Conservation (phyloP, 2,797 vertebrate genomes). For the Rhabdophis nuchalis region DNA sequence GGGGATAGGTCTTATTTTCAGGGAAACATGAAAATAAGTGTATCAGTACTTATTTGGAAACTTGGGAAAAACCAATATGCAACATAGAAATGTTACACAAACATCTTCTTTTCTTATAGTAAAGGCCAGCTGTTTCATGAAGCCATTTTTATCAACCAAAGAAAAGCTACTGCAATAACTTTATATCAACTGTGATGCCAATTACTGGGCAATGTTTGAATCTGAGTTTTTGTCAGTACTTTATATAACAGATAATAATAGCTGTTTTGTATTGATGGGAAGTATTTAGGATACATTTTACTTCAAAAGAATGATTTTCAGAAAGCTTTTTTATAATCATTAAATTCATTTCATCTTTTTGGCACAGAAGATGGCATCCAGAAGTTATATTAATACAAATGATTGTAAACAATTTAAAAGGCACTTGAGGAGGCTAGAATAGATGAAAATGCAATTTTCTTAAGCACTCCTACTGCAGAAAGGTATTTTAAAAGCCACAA, state of each 20-base stretch:
- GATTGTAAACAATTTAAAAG: background rate
- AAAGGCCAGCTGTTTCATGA: background rate
- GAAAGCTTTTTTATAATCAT: slow-evolving; percentile 14
- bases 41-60: background rate
- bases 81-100: background rate
- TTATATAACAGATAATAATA: slow-evolving; percentile 16
- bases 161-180: background rate
- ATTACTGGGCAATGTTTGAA: slow-evolving; percentile 4
- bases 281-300: slow-evolving; percentile 27
- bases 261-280: slow-evolving; percentile 19
- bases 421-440: slow-evolving; percentile 14
- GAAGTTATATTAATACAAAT: slow-evolving; percentile 27
- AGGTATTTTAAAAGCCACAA: slow-evolving; percentile 51
- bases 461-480: slow-evolving; percentile 29
- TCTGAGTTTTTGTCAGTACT: background rate
- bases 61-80: background rate
- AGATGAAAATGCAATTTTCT: slow-evolving; percentile 47
- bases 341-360: slow-evolving; percentile 19
- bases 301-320: slow-evolving; percentile 22
- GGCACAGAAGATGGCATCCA: background rate
- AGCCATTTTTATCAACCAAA: background rate
- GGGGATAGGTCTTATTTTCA: no score
- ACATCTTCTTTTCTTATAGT: background rate
- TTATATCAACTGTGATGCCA: background rate
- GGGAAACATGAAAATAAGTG: no score